Evolutionary conservation across 2,888 invertebrate genomes (phyloP), one percentile per base, ranked within the genome.

Genomic region (Drosophila demipolita): DNA sequence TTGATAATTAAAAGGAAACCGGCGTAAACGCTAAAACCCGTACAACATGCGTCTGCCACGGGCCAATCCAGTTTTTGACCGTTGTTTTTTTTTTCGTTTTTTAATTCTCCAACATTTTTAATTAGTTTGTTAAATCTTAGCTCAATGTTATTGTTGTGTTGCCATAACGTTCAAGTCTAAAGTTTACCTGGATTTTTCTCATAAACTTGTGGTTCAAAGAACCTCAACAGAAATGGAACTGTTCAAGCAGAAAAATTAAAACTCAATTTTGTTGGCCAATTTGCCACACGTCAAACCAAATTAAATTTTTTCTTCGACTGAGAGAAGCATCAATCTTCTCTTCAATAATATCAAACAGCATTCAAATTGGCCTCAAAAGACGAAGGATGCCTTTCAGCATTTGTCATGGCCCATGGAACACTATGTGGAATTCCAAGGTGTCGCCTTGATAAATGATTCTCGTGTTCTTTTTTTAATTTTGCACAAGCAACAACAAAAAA

Each of bases 11-110:
- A 89, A 90, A 86, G 77, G 89, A 89, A 87, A 89, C 83, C 75
- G 78, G 52, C 80, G 67, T 69, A 80, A 75, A 64, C 61, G 69
- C 65, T 62, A 73, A 76, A 78, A 71, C 79, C 66, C 75, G 80
- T 82, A 81, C 79, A 82, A 82, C 87, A 87, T 90, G 83, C 85
- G 84, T 84, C 80, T 91, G 91, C 91, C 91, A 91, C 91, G 91
- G 91, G 91, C 91, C 91, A 91, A 91, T 84, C 79, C 74, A 80
- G 87, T 79, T 90, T 85, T 69, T 66, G 60, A 55, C 40, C 53
- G 59, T 70, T 73, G 61, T 60, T 45, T 67, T n/a, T 58, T 3
- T 42, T 42, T 57, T 52, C 40, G 20, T 45, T 45, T 38, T 36
- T 36, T 36, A 15, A 61, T 67, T 54, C 38, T 54, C 61, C 63